A percentile compares a stretch with the other conserved stretches of the same genome.
phyloP scores from a whole-genome alignment of 2,113 vertebrate genomes.

The Microtus richardsoni region DNA sequence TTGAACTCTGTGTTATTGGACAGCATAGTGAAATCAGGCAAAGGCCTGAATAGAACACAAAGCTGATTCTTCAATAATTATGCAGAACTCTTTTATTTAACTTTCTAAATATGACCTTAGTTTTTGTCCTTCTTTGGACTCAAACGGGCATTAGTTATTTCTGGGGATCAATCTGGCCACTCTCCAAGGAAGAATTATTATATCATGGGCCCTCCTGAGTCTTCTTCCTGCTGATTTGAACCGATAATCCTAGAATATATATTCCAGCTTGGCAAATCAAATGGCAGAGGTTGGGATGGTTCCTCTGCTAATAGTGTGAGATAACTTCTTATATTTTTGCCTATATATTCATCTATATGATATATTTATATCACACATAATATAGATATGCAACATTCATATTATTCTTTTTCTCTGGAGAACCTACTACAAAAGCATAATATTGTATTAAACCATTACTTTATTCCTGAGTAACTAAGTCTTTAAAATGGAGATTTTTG shows the following conservation, averaged over 20 bases:
- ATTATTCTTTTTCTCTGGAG: background rate
- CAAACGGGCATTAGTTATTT: background rate
- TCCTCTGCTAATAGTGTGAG: background rate
- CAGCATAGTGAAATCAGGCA: background rate
- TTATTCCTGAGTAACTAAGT: background rate
- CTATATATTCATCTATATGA: background rate
- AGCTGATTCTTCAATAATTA: fast-evolving
- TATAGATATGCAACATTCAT: background rate
- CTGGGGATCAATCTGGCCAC: background rate
- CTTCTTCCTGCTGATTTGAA: fast-evolving
- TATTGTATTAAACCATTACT: background rate
- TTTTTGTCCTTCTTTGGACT: background rate
- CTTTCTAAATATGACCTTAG: background rate
- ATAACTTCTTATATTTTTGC: background rate
- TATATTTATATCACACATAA: background rate
- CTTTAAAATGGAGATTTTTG: background rate
- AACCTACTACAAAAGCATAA: background rate
- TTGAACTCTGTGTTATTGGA: background rate
- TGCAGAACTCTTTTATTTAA: background rate
- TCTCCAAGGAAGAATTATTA: background rate
- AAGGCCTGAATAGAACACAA: background rate
- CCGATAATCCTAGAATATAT: background rate
- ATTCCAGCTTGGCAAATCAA: background rate
- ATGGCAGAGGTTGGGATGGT: background rate
- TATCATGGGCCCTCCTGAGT: background rate